Base-by-base conservation (phyloP, 2,888 invertebrate genomes). In the Oscheius sp. region DNA sequence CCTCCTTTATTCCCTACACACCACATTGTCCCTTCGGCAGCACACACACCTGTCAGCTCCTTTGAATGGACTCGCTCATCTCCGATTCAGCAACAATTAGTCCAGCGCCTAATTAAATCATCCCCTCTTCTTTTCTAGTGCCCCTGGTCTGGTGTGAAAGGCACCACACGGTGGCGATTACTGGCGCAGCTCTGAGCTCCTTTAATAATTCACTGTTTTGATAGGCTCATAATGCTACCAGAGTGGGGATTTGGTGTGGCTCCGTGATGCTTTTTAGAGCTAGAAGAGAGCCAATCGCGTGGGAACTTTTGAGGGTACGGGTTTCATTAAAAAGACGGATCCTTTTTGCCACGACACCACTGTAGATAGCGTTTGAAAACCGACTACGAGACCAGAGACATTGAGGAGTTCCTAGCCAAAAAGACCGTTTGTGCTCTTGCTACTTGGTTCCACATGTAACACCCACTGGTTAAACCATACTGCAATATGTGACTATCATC, bases 11-110 rank as follows among this genome's bases (percentile, higher is more conserved):
- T 35, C 33, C 59, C 59, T 21, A 21, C 21, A 21, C 21, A 21
- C 21, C 21, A 21, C 33, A 42, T 42, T 42, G 42, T 42, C 42
- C 42, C 21, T 21, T 42, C 42, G 7, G 7, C 42, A 33, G 37
- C 33, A 35, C 60, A 35, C 62, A 13, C 29, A 63, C 63, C 63
- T 50, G 48, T 50, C 63, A 47, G 29, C 63, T 21, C 50, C 9
- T n/a, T 47, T 63, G 66, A 66, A 66, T 51, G 35, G 33, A 33
- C 47, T 63, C 4, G n/a, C 62, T 66, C 68, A 68, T 68, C 53
- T n/a, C 55, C 68, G 68, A 68, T 68, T 53, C 68, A 68, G 68
- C 68, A 68, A 68, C 68, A 68, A 68, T 68, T 68, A 68, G 68
- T 68, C 68, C 42, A 42, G 37, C 33, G 32, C 33, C 68, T 68